Evolutionary conservation across 2,888 invertebrate species (phyloP).

Genomic region (Cataglyphis cursor): DNA sequence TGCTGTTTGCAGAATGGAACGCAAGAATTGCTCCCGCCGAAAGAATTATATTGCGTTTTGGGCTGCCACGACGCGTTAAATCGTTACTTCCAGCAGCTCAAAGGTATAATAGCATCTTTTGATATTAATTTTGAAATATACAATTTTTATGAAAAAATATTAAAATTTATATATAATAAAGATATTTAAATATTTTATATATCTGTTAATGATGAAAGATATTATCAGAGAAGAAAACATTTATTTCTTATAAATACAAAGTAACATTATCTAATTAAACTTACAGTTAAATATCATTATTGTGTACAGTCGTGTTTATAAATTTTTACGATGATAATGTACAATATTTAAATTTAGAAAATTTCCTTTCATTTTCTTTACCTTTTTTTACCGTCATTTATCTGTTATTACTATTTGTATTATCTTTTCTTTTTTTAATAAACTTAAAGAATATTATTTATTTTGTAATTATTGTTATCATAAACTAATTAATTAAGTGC

Average conservation of each 20-base stretch:
- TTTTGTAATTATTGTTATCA: neutral
- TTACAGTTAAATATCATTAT: conserved; percentile 24
- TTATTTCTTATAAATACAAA: conserved; percentile 7
- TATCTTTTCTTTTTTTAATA: neutral
- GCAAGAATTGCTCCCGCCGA: conserved; percentile 90
- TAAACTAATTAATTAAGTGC: neutral
- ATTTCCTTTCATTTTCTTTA: neutral
- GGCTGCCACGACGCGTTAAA: conserved; percentile 94
- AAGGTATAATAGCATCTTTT: conserved; percentile 87
- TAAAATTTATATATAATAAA: neutral
- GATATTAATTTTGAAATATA: neutral
- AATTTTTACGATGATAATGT: neutral
- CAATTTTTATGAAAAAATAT: neutral
- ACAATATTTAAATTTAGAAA: conserved; percentile 1
- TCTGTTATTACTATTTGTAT: neutral
- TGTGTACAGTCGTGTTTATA: neutral
- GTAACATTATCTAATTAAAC: neutral
- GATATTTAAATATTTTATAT: neutral
- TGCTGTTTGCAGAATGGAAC: conserved; percentile 90
- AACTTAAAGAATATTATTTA: neutral
- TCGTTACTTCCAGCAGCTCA: conserved; percentile 91
- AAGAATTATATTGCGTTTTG: conserved; percentile 92
- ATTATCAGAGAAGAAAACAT: conserved; percentile 2
- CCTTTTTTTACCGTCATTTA: neutral
- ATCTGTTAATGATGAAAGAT: neutral